phyloP scores from a whole-genome alignment of 92 coral and sea anemone species.

The Siderastrea radians region DNA sequence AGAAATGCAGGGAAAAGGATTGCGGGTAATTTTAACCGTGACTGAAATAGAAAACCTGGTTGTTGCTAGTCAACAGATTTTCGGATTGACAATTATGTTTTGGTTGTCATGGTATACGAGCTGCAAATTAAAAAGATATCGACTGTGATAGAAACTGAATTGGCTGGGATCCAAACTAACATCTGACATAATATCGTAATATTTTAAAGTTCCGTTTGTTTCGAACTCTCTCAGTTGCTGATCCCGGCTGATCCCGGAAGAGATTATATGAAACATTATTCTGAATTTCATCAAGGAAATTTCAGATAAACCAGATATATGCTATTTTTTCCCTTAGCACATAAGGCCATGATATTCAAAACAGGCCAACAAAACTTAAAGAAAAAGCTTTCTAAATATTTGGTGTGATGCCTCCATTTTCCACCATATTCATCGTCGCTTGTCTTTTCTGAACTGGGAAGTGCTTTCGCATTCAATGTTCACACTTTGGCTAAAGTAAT shows the following conservation, averaged over 20 bases:
- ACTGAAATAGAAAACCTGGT: neutral
- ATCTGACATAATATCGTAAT: neutral
- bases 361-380: too few species aligned
- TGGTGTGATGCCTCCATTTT: neutral
- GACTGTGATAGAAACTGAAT: too few species aligned
- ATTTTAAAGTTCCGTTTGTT: neutral
- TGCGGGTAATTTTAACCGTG: neutral
- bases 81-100: neutral
- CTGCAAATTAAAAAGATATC: neutral
- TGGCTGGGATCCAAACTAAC: neutral
- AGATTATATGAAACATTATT: neutral
- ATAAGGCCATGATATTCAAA: too few species aligned
- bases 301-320: too few species aligned
- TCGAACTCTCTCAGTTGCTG: neutral
- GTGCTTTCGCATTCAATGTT: neutral
- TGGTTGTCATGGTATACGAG: neutral
- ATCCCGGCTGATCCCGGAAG: neutral
- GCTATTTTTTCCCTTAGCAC: too few species aligned
- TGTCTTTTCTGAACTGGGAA: neutral
- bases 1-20: neutral
- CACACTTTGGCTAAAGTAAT: too few species aligned
- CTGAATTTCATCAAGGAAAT: too few species aligned
- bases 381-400: neutral
- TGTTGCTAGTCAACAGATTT: neutral
- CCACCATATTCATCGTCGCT: neutral